These are phyloP conservation scores for Diplosoma virens DNA, from an alignment of 23 tunicate species.

Conservation along the genomic window DNA sequence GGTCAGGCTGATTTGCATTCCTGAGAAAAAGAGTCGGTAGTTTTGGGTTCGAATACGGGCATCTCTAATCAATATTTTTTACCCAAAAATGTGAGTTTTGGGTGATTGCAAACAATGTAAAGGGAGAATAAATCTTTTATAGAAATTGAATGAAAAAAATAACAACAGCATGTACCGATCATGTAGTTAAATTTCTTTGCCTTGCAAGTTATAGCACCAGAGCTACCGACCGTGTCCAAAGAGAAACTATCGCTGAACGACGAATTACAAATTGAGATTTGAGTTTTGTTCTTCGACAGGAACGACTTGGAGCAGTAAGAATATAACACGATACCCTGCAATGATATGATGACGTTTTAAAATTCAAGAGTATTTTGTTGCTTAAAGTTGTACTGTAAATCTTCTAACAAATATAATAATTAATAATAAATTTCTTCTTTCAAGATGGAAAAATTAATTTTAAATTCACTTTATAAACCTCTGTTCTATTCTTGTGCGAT, in stretches of 20 bases:
- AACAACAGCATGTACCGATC: conserved; percentile 39
- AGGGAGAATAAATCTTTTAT: neutral
- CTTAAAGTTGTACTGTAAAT: too few species aligned
- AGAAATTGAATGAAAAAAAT: neutral
- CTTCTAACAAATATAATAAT: too few species aligned
- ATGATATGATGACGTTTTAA: neutral
- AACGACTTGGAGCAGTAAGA: conserved; percentile 70
- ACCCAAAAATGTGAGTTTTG: neutral
- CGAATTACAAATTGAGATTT: conserved; percentile 68
- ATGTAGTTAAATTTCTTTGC: conserved; percentile 58
- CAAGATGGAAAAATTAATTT: too few species aligned
- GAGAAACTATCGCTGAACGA: conserved; percentile 72
- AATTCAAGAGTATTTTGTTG: too few species aligned
- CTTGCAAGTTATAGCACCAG: conserved; percentile 70
- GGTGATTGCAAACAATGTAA: neutral
- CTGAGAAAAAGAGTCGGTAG: conserved; percentile 29
- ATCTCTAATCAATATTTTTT: neutral
- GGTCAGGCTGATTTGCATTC: conserved; percentile 65
- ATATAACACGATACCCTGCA: conserved; percentile 59
- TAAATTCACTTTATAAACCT: too few species aligned
- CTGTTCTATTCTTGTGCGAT: too few species aligned
- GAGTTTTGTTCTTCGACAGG: conserved; percentile 67
- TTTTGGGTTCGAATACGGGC: too few species aligned
- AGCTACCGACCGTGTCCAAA: conserved; percentile 80
- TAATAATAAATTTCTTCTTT: too few species aligned